Evolutionary conservation across 1,140 invertebrate genomes (phyloP).

Genomic region (Cryptotermes secundus): DNA sequence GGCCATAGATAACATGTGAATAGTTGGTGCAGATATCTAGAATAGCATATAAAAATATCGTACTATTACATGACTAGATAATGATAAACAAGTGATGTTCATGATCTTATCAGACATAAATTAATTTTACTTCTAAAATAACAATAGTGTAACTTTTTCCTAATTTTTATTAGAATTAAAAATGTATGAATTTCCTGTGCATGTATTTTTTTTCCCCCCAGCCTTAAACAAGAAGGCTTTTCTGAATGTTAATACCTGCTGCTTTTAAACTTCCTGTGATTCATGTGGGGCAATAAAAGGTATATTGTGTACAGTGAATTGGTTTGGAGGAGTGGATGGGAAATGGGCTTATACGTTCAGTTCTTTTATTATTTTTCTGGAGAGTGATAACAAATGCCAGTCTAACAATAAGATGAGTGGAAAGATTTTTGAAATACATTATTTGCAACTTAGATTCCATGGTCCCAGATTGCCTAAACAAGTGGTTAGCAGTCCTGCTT

Average conservation of each 20-base stretch:
- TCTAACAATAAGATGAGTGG: not conserved
- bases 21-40: not conserved
- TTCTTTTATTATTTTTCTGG: not conserved
- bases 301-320: not conserved
- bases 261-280: not conserved
- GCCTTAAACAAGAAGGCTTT: not conserved
- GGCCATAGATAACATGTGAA: not conserved
- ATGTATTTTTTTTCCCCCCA: not conserved
- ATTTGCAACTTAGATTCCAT: too few relatives aligned
- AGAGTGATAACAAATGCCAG: not conserved
- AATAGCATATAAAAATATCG: not conserved
- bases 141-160: not conserved
- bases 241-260: not conserved
- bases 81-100: not conserved
- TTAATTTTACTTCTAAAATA: not conserved
- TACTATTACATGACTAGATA: not conserved
- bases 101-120: not conserved
- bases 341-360: not conserved
- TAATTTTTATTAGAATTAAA: conserved; percentile 14
- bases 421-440: too few relatives aligned
- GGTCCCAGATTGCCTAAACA: too few relatives aligned
- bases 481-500: too few relatives aligned
- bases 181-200: conserved; percentile 9
- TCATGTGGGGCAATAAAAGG: not conserved
- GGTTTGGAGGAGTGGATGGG: not conserved